Base-by-base conservation (phyloP, 2,797 vertebrate species). In the Gymnothorax javanicus region DNA sequence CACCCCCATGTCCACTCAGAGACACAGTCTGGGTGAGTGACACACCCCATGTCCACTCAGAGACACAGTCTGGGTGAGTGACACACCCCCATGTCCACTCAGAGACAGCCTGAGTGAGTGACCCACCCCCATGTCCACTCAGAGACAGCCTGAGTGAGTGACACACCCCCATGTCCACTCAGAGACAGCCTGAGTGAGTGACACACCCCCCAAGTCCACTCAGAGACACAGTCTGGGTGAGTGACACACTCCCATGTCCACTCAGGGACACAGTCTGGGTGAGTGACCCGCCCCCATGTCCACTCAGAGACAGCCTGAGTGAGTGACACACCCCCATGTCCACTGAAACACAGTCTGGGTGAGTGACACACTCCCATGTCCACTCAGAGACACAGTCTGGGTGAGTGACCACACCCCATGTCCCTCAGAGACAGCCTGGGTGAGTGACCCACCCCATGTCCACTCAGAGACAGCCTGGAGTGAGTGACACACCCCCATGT, bases 121-220 rank as follows among this genome's bases (percentile, higher is more conserved):
- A 52, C 43, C 17, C 15, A 4, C 98, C 4, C 97, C 98, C 7
- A 99, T 99, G 98, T 99, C 98, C 83, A 99, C 98, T 13, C 98
- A 99, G 89, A 96, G 98, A 86, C 59, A 60, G 27, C 11, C 27
- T 33, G 8, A 27, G 71, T 1, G 27, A 73, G 71, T 13, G 71
- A 13, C 33, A 5, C 33, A 4, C 98, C 3, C 97, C 98, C 7
- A 99, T 99, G 98, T 99, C 98, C 83, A 99, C 98, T 13, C 98
- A 99, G 89, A 96, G 98, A 86, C 0, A 23, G 58, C 25, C 75
- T 82, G 60, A 25, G 52, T 85, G 52, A 52, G 58, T 73, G 84
- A 86, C 86, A 52, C n/a, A 77, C n/a, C 85, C 85, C 84, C 87
- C 87, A 84, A 54, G 82, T 81, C 84, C 88, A 82, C 75, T 67